Base-by-base conservation (phyloP, 2,888 invertebrate genomes). In the Cosmia trapezina region DNA sequence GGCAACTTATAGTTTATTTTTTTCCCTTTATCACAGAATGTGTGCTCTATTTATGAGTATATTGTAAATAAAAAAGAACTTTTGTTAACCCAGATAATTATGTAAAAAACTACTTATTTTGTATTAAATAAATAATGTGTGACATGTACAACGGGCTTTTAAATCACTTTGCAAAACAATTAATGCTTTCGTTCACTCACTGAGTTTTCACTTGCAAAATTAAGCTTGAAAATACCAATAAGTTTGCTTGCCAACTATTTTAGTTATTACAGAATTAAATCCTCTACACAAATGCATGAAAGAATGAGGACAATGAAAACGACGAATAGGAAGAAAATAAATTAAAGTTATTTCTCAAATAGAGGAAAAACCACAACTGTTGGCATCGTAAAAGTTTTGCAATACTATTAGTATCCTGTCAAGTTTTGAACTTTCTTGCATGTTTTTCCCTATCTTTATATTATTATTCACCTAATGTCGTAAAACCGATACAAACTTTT, bases 101-200 rank as follows among this genome's bases (percentile, higher is more conserved):
- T 7, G 3, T 53, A 22, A 53, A 22, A 51, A 22, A 6, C 22
- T 12, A 14, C 53, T 14, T 28, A 54, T 28, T 28, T 7, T 14
- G 28, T 28, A 28, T 54, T 14, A 53, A 53, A 53, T 53, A 28
- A 17, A 28, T 54, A 28, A n/a, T 12, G 0, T 3, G n/a, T 6
- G 11, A 60, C 37, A 60, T 86, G 75, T 84, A 83, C 73, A 80
- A 67, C 82, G 69, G 73, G 80, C 84, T 87, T 85, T 61, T 9
- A 70, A 67, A 61, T 76, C 83, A 81, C 81, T 61, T 53, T 76
- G 83, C 85, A 82, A 83, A 64, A 64, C n/a, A 60, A 66, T 51
- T 0, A 75, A 73, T 78, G 82, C 84, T 87, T 83, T 73, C 68
- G 67, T 78, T 73, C 83, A 87, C 87, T 68, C 56, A 71, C 69